These are phyloP conservation scores for Heliconius cydno DNA, from an alignment of 2,888 invertebrate genomes.

Conservation along the genomic window DNA sequence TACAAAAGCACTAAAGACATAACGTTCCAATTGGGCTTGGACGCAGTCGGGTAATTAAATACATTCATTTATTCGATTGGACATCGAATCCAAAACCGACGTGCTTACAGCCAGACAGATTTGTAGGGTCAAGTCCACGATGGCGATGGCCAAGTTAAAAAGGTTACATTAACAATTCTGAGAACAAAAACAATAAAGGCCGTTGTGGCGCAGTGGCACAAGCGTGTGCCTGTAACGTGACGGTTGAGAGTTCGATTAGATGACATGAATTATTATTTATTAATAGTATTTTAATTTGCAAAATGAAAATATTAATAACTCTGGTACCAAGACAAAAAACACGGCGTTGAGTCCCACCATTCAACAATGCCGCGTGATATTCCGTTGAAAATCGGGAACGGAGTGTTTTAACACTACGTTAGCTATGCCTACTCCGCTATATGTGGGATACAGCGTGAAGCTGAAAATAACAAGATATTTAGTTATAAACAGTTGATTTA, in stretches of 20 bases:
- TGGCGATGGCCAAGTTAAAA: too few species aligned
- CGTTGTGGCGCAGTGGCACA: too few species aligned
- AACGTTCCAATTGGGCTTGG: too few species aligned
- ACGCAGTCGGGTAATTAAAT: too few species aligned
- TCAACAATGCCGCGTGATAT: neutral
- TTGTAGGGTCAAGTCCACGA: too few species aligned
- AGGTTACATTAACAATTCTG: too few species aligned
- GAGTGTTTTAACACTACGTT: neutral
- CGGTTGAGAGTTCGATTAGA: neutral
- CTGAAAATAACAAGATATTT: neutral
- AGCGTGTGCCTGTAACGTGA: neutral
- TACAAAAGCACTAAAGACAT: too few species aligned
- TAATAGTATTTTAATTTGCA: neutral
- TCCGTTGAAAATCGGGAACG: neutral
- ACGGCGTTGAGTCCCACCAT: neutral
- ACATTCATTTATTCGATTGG: too few species aligned
- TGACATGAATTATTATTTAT: too few species aligned
- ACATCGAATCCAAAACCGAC: too few species aligned
- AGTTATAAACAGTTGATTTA: neutral
- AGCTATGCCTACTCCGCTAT: neutral
- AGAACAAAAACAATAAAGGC: too few species aligned
- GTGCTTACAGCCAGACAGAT: too few species aligned
- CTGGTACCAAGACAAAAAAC: neutral
- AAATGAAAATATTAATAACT: neutral
- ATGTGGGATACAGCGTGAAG: neutral